Percentiles rank a stretch among this genome's conserved stretches.
phyloP scores from a whole-genome alignment of 2,888 invertebrate genomes.

The Mesochorus sp. region DNA sequence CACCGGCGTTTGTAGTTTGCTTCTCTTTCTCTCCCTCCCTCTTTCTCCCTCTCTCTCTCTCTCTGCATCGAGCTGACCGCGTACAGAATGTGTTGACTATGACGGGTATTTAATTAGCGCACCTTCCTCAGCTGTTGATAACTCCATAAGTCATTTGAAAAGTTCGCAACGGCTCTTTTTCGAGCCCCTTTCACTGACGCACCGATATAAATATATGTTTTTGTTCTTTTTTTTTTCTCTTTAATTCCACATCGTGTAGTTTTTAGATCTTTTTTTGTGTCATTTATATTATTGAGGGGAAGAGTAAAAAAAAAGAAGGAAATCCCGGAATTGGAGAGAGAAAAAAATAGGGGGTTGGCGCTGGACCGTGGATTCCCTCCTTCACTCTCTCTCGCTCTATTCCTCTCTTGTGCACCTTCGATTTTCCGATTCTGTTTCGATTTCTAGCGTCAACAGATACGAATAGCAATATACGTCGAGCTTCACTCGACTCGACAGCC shows the following conservation, averaged over 20 bases:
- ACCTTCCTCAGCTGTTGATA: conserved; percentile 40
- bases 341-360: conserved; percentile 49
- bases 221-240: not conserved
- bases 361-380: conserved; percentile 65
- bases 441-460: conserved; percentile 48
- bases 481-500: conserved; percentile 11
- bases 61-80: not conserved
- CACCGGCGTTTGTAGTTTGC: conserved; percentile 14
- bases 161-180: not conserved
- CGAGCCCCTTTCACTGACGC: not conserved
- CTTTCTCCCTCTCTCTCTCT: not conserved
- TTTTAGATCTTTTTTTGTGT: not conserved
- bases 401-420: conserved; percentile 7
- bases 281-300: too few relatives aligned
- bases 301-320: conserved; percentile 18
- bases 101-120: conserved; percentile 58
- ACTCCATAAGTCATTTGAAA: conserved; percentile 40
- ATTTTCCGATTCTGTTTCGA: conserved; percentile 34
- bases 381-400: conserved; percentile 39
- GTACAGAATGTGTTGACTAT: conserved; percentile 46
- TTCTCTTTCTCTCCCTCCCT: not conserved
- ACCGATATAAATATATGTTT: not conserved
- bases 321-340: too few relatives aligned
- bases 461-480: conserved; percentile 11
- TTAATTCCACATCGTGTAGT: not conserved